Conservation (phyloP, 2,888 invertebrate genomes). For the Ormyrus rosae region DNA sequence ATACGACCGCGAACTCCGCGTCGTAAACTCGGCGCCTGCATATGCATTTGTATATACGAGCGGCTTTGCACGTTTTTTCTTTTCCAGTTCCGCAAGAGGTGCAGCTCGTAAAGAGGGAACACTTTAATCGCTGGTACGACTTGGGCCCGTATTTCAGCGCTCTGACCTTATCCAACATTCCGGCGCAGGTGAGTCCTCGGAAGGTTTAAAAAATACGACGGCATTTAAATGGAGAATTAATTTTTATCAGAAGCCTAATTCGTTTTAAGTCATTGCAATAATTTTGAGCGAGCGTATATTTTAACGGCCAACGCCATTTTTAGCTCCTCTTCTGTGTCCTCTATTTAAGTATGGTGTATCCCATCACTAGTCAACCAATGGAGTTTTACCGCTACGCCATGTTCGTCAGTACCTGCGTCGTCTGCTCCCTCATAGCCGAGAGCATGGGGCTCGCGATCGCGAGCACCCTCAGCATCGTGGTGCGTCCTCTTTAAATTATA, state of each 20-base stretch:
- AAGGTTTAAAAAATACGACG: too few relatives aligned
- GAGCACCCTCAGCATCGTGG: constrained; percentile 85
- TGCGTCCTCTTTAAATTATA: constrained; percentile 76
- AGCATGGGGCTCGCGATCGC: constrained; percentile 87
- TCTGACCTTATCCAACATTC: constrained; percentile 83
- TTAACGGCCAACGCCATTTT: constrained; percentile 36
- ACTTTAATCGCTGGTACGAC: constrained; percentile 91
- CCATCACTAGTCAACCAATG: constrained; percentile 86
- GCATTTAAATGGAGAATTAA: too few relatives aligned
- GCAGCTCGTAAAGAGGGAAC: constrained; percentile 86
- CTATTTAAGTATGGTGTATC: constrained; percentile 84
- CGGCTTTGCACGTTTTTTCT: too few relatives aligned
- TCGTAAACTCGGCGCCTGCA: too few relatives aligned
- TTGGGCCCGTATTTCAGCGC: constrained; percentile 88
- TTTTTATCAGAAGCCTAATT: too few relatives aligned
- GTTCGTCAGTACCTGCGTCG: constrained; percentile 83
- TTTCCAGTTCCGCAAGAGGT: constrained; percentile 86
- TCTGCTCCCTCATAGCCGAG: constrained; percentile 87
- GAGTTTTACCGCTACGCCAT: constrained; percentile 82
- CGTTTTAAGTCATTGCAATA: too few relatives aligned
- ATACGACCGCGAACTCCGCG: too few relatives aligned
- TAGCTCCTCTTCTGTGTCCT: constrained; percentile 80
- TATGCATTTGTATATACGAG: too few relatives aligned
- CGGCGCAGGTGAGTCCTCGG: constrained; percentile 79
- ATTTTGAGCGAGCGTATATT: too few relatives aligned